These are phyloP conservation scores for Poecilia gillii DNA, from an alignment of 2,797 vertebrate genomes.

Conservation along the genomic window DNA sequence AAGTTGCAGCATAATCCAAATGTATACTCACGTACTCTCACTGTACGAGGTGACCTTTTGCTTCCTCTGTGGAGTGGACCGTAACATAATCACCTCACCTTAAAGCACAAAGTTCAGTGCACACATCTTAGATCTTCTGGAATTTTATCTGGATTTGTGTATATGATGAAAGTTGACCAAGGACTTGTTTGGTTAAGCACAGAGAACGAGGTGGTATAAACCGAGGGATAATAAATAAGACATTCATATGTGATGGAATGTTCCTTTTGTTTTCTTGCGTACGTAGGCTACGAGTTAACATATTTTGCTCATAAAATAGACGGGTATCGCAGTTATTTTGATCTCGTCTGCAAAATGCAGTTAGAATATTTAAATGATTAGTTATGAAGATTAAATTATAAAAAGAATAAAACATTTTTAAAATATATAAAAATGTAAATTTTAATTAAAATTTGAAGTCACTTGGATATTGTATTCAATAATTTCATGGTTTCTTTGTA, in stretches of 20 bases:
- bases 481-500: background rate
- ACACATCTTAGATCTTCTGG: constrained; percentile 53
- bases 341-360: background rate
- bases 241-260: constrained; percentile 60
- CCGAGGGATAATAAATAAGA: constrained; percentile 76
- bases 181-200: constrained; percentile 57
- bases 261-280: constrained; percentile 45
- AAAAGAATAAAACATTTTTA: background rate
- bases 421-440: background rate
- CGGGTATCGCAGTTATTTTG: background rate
- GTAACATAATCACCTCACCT: constrained; percentile 59
- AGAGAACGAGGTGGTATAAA: constrained; percentile 58
- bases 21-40: constrained; percentile 56
- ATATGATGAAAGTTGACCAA: constrained; percentile 53
- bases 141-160: constrained; percentile 65
- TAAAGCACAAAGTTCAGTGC: constrained; percentile 72
- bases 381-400: background rate
- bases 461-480: background rate
- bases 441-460: background rate
- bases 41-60: constrained; percentile 49
- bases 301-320: background rate
- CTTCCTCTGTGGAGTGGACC: constrained; percentile 31
- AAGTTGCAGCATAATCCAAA: constrained; percentile 53
- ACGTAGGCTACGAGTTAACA: background rate
- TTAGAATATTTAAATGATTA: background rate